Base-by-base conservation (phyloP, 2,113 vertebrate species). In the Paedocypris sp. region DNA sequence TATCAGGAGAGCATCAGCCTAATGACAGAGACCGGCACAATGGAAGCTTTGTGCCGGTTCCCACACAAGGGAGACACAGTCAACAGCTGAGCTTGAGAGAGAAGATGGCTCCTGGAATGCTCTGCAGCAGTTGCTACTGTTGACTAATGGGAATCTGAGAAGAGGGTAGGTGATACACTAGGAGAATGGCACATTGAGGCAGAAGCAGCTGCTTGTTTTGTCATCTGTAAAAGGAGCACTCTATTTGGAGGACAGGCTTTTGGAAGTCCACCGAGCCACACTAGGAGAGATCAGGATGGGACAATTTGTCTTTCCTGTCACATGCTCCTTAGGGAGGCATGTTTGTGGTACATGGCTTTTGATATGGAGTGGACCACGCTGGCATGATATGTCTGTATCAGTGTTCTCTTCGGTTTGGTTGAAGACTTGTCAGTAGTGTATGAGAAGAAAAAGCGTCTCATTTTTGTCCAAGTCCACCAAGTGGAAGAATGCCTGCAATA, bases 121-220 rank as follows among this genome's bases (percentile, higher is more conserved):
- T 83, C 69, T 80, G 69, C 86, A 88, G 90, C 85, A 93, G 92
- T 97, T 93, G 91, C 88, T 90, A 89, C 90, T 92, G 93, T 95
- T 93, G 91, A 92, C 91, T 91, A 91, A 91, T 91, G 88, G 91
- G 90, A 97, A 97, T 92, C 91, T 89, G 91, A 92, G 91, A 92
- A 88, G 82, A 84, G 87, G 89, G 90, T 93, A 93, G 92, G 89
- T 93, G 92, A 93, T 93, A 90, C 86, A 88, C 86, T 82, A 83
- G 88, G 91, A 93, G 92, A 92, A 94, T 86, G 87, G 91, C 87
- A 89, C 91, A 91, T 89, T 89, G 89, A 91, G 58, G 58, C 43
- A 86, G 86, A 85, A 88, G 86, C 94, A 98, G 94, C 93, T 98
- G 94, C 92, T 91, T 91, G 87, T 91, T 89, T 91, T 90, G 86